Evolutionary conservation across 2,797 vertebrate genomes (phyloP).

Genomic region (Lepus townsendii): DNA sequence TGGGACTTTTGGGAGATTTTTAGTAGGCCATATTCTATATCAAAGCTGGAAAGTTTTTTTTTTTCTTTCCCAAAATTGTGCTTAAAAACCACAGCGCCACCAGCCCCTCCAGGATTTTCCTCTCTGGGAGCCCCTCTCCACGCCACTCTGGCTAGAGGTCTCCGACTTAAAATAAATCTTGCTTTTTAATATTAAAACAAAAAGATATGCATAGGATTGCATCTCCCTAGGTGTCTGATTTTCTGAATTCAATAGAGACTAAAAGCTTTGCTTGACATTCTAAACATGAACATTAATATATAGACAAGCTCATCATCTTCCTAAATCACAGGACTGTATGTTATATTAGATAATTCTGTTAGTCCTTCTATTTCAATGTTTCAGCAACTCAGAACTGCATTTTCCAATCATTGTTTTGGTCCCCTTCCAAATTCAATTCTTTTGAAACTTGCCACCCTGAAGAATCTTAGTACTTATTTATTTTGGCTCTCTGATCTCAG

Average conservation of each 20-base stretch:
- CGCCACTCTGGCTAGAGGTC: no score
- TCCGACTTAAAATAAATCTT: no score
- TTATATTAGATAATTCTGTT: constrained; percentile 64
- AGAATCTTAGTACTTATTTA: constrained; percentile 69
- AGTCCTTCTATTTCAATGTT: constrained; percentile 72
- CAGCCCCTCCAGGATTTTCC: no score
- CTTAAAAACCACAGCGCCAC: no score
- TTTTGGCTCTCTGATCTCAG: constrained; percentile 70
- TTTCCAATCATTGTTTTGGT: constrained; percentile 73
- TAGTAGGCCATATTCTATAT: no score
- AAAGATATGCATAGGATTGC: no score
- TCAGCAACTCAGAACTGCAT: constrained; percentile 78
- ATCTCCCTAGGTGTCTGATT: neutral
- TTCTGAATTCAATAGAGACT: constrained; percentile 16
- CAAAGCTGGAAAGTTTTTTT: no score
- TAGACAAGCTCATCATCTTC: constrained; percentile 63
- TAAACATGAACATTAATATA: constrained; percentile 65
- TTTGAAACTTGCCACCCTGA: constrained; percentile 63
- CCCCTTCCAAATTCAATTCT: constrained; percentile 78
- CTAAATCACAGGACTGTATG: constrained; percentile 61
- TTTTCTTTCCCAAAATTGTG: no score
- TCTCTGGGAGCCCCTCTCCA: no score
- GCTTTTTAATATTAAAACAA: no score
- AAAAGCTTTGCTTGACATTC: constrained; percentile 32
- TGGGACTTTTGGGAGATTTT: no score